Conservation (phyloP, 2,797 vertebrate species). For the Macropus fuliginosus region DNA sequence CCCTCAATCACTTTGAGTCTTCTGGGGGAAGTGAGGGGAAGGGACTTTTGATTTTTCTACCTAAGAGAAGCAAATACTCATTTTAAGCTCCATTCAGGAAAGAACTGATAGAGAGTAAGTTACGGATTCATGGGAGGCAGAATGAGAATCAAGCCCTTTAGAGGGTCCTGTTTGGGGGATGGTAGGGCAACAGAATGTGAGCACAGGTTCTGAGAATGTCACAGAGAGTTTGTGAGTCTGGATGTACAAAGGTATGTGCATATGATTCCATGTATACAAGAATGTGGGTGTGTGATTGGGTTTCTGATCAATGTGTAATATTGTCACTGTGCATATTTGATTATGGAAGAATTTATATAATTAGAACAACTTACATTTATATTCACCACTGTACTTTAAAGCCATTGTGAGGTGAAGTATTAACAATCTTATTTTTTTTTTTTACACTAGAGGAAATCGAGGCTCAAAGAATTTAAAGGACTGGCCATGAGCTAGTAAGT, state of each 20-base stretch:
- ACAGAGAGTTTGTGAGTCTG: not conserved
- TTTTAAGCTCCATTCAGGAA: not conserved
- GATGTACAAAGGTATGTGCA: not conserved
- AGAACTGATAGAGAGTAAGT: not conserved
- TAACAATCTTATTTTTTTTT: not conserved
- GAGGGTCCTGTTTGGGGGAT: not conserved
- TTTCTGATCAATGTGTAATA: not conserved
- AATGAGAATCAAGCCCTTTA: not conserved
- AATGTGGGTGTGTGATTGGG: not conserved
- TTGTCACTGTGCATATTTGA: not conserved
- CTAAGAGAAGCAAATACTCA: not conserved
- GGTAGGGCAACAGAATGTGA: not conserved
- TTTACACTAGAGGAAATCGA: not conserved
- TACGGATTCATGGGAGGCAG: not conserved
- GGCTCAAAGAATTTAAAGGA: not conserved
- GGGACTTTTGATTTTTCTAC: not conserved
- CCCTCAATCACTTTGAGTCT: not conserved
- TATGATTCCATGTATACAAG: not conserved
- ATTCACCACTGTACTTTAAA: not conserved
- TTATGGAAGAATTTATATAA: not conserved
- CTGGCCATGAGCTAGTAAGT: not conserved
- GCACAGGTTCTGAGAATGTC: not conserved
- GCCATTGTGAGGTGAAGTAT: not conserved
- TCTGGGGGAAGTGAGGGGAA: not conserved
- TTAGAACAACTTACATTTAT: not conserved